A percentile compares a stretch with the other conserved stretches of the same genome.
Conservation (phyloP, 2,888 invertebrate species). For the Atherix ibis region DNA sequence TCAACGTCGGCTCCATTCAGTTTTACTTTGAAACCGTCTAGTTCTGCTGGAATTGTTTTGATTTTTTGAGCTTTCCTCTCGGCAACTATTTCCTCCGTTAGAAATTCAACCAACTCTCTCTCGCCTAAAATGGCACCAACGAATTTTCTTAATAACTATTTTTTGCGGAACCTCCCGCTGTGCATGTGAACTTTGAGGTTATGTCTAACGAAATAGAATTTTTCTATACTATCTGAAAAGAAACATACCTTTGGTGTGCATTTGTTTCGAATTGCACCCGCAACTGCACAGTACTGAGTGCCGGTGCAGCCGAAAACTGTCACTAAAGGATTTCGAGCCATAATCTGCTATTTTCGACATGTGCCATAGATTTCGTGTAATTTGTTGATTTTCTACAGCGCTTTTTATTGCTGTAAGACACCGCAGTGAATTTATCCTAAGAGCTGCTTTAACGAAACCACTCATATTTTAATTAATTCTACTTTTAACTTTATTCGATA, state of each 20-base stretch:
- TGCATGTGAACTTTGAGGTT: conserved; percentile 18
- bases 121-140: conserved; percentile 45
- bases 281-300: conserved; percentile 50
- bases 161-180: neutral
- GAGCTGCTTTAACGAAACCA: conserved; percentile 45
- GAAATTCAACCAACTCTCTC: conserved; percentile 73
- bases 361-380: conserved; percentile 57
- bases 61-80: conserved; percentile 73
- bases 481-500: too few species aligned
- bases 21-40: conserved; percentile 69
- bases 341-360: conserved; percentile 38
- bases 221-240: neutral
- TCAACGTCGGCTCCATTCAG: conserved; percentile 73
- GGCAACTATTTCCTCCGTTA: conserved; percentile 84
- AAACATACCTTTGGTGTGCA: conserved; percentile 56
- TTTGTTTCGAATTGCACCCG: conserved; percentile 44
- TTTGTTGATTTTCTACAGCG: conserved; percentile 40
- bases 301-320: conserved; percentile 35
- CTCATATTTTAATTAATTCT: too few species aligned
- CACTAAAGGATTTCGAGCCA: too few species aligned
- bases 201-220: conserved; percentile 17
- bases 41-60: conserved; percentile 53
- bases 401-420: conserved; percentile 12
- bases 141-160: conserved; percentile 5
- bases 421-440: too few species aligned